Evolutionary conservation across 2,797 vertebrate species (phyloP), one percentile per base, ranked within the genome.

Genomic region (Parambassis ranga): DNA sequence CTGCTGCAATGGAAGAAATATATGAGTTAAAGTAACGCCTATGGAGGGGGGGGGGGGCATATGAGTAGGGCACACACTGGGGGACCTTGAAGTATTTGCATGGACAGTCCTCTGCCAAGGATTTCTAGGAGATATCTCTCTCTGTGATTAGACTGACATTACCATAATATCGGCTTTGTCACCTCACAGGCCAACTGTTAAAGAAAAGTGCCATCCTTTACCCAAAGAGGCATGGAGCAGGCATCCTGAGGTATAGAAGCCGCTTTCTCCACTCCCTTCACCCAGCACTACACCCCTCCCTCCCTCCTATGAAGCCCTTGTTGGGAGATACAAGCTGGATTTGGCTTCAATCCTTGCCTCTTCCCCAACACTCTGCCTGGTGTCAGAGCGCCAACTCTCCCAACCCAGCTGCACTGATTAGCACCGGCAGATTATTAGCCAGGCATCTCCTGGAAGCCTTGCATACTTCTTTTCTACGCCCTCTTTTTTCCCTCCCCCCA

Each of bases 401-500:
- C 94, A 86, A 93, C 92, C 93, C 93, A 95, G 92, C 92, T 94
- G 93, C 89, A 92, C 65, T 65, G 86, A 94, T 91, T 93, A 96
- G 95, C 82, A 92, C 93, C 88, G 88, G 89, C 87, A 94, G 93
- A 96, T 95, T 96, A 95, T 96, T 96, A 96, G 93, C 93, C 89
- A 93, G 89, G 92, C 90, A 92, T 93, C 93, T 95, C 91, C 91
- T 91, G 90, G 90, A 95, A 89, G 69, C 73, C 18, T 51, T 9
- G 80, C 87, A 64, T 82, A 82, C 75, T 71, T 60, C 53, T 58
- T 48, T 41, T 73, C 62, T 72, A 65, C 37, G 20, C 10, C 3
- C 7, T 52, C n/a, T 69, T 82, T 69, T 75, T 75, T 77, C 46
- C 62, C 53, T 70, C 68, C 86, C 75, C 88, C 53, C 77, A 65